Conservation (phyloP, 2,113 vertebrate genomes). For the Peromyscus polionotus region DNA sequence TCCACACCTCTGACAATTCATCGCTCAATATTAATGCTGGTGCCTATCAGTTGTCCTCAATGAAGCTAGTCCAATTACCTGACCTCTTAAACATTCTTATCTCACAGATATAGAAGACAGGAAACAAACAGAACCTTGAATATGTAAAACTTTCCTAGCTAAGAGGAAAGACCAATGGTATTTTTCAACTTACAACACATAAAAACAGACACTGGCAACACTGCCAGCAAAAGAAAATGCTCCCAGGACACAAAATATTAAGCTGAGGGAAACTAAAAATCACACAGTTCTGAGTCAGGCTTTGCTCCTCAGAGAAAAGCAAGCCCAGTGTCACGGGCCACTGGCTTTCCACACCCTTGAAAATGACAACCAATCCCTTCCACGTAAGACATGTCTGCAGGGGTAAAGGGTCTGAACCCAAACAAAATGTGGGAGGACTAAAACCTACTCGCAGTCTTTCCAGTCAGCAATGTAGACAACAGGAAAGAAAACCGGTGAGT, state of each 20-base stretch:
- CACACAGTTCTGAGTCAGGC: constrained; percentile 58
- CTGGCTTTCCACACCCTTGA: constrained; percentile 9
- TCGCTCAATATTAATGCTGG: constrained; percentile 10
- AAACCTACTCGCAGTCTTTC: neutral
- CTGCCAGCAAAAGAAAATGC: constrained; percentile 47
- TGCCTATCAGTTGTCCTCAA: neutral
- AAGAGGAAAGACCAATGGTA: neutral
- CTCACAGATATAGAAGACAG: constrained; percentile 49
- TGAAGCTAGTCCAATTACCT: constrained; percentile 34
- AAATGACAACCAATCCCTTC: neutral
- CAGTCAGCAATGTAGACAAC: neutral
- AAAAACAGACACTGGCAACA: constrained; percentile 43
- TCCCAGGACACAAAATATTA: constrained; percentile 13
- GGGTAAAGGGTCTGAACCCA: too few relatives aligned
- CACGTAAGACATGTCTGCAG: neutral
- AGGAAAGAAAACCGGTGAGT: constrained; percentile 19
- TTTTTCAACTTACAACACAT: constrained; percentile 36
- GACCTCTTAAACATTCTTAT: constrained; percentile 58
- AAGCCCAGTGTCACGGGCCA: constrained; percentile 1
- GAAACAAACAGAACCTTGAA: constrained; percentile 46
- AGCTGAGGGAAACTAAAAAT: constrained; percentile 45
- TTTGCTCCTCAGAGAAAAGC: constrained; percentile 59
- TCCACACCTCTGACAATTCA: neutral
- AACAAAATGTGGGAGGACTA: neutral
- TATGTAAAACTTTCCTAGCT: constrained; percentile 31